A percentile compares a stretch with the other conserved stretches of the same genome.
Conservation (phyloP, 2,113 vertebrate genomes). For the Raja brachyura region DNA sequence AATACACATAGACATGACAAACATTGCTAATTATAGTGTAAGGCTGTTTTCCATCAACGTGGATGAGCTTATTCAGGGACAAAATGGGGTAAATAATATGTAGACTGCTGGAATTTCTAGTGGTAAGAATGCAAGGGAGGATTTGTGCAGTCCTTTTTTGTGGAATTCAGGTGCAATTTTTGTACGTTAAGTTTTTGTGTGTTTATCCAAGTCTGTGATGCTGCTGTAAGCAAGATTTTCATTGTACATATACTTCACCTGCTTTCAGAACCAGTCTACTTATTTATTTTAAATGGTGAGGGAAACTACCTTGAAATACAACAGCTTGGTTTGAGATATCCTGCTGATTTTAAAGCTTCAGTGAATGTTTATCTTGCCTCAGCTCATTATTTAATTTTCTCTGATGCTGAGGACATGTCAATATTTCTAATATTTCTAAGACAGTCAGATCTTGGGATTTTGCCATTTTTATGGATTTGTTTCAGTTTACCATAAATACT, state of each 20-base stretch:
- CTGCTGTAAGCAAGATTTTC: too few relatives aligned
- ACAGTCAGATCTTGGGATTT: background rate
- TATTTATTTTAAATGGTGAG: background rate
- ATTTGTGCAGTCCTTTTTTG: too few relatives aligned
- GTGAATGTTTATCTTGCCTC: background rate
- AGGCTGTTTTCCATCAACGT: too few relatives aligned
- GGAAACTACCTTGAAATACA: background rate
- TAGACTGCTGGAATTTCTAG: too few relatives aligned
- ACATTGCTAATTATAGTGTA: too few relatives aligned
- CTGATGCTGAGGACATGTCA: background rate
- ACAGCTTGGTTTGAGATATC: background rate
- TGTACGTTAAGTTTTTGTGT: too few relatives aligned
- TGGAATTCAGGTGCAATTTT: too few relatives aligned
- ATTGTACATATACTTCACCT: background rate
- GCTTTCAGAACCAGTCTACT: background rate
- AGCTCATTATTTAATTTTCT: background rate
- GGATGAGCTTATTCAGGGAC: too few relatives aligned
- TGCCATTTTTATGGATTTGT: background rate
- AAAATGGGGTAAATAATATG: too few relatives aligned
- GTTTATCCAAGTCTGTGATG: too few relatives aligned
- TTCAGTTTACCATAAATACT: background rate
- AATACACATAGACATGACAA: too few relatives aligned
- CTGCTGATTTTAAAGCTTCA: background rate
- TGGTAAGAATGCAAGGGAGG: background rate
- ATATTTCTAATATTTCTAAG: background rate